Evolutionary conservation across 1,140 invertebrate species (phyloP).

Genomic region (Solenopsis fugax): DNA sequence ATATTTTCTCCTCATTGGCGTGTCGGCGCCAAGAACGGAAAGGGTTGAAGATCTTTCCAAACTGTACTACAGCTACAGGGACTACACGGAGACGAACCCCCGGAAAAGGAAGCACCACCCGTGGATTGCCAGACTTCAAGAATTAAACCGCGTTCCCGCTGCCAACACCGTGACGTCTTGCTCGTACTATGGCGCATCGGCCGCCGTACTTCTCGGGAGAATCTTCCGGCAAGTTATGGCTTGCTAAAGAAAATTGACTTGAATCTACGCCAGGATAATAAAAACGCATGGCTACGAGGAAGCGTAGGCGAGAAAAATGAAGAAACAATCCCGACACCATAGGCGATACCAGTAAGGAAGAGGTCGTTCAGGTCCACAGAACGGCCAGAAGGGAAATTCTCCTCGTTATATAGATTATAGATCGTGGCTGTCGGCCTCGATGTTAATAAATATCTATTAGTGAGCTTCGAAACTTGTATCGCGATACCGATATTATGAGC

Average conservation of each 20-base stretch:
- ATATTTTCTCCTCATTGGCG: constrained; percentile 67
- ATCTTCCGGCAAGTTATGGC: constrained; percentile 76
- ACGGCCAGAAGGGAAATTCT: background rate
- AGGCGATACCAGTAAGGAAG: constrained; percentile 51
- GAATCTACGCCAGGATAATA: constrained; percentile 84
- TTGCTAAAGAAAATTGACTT: constrained; percentile 85
- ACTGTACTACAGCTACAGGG: constrained; percentile 30
- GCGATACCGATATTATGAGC: constrained; percentile 21
- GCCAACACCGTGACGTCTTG: constrained; percentile 72
- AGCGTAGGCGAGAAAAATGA: constrained; percentile 68
- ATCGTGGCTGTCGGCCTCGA: constrained; percentile 30
- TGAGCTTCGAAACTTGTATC: constrained; percentile 33
- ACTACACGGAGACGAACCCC: constrained; percentile 28
- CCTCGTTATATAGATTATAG: constrained; percentile 46
- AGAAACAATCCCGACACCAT: constrained; percentile 64
- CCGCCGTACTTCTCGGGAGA: constrained; percentile 63
- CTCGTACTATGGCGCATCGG: constrained; percentile 57
- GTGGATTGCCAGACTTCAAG: constrained; percentile 73
- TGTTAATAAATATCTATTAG: constrained; percentile 63
- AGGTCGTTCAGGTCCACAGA: constrained; percentile 6
- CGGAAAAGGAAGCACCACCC: constrained; percentile 68
- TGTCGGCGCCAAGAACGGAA: constrained; percentile 65
- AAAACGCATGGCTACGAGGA: constrained; percentile 76
- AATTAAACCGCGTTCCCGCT: constrained; percentile 77
- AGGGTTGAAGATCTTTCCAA: constrained; percentile 36